Evolutionary conservation across 2,888 invertebrate genomes (phyloP), one percentile per base, ranked within the genome.

Genomic region (Troides aeacus): DNA sequence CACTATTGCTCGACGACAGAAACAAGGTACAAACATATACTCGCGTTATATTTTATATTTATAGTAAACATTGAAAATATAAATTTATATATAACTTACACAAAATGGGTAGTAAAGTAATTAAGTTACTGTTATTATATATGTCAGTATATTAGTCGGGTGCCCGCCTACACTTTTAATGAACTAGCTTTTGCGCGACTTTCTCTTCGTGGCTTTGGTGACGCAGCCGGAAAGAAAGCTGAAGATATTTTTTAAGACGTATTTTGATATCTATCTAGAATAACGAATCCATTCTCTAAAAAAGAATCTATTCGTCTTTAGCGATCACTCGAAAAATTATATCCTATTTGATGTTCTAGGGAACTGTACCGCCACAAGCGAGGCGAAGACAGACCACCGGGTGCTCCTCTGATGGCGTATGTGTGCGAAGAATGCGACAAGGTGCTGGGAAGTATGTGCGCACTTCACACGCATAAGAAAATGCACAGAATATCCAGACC

Each of bases 401-500:
- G 90, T 1, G 82, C 86, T 56, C 91, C 91, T 2, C 76, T 90
- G 60, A 85, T 84, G 77, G 88, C 94, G 0, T 94, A 93, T 75
- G 93, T 93, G 30, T 94, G 94, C 67, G 93, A 94, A 39, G 92
- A 93, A 58, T 94, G 94, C 72, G 93, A 94, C 79, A 94, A 93
- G 75, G 93, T 94, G 50, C 86, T 94, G 50, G 90, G 93, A 30
- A 93, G 92, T 78, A 90, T 91, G 82, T 89, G 93, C 68, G 93
- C 94, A 0, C 75, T 94, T 8, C 91, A 93, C 72, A 83, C 89
- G 0, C 94, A 94, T 71, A 93, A 93, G 73, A 94, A 94, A 76
- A 93, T 89, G 79, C 94, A 94, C 76, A 93, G 87, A 74, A 92
- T 93, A 0, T 83, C 88, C 10, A 93, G 90, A 71, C 94, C 94